phyloP scores from a whole-genome alignment of 2,113 vertebrate genomes.

The Leptocoma aspasia region DNA sequence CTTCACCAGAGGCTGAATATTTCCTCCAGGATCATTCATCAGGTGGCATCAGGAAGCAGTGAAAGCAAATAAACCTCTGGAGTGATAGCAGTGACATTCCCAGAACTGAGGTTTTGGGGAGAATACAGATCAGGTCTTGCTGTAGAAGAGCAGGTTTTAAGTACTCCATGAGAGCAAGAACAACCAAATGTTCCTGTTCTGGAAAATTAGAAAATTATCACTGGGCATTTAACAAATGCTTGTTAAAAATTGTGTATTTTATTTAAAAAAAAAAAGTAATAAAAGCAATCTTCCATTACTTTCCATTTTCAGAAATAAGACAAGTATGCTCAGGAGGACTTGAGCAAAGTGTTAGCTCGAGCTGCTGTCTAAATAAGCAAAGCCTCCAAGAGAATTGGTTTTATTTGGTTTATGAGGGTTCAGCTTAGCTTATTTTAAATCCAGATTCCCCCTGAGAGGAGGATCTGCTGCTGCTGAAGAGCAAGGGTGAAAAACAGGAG shows the following conservation, averaged over 20 bases:
- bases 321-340: not conserved
- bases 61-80: not conserved
- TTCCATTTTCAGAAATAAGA: not conserved
- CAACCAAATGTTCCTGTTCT: not conserved
- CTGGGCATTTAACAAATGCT: not conserved
- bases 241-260: not conserved
- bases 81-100: not conserved
- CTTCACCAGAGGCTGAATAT: not conserved
- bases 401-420: not conserved
- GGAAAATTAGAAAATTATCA: not conserved
- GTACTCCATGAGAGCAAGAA: not conserved
- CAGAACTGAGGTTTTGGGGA: not conserved
- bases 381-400: not conserved
- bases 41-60: not conserved
- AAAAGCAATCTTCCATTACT: not conserved
- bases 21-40: not conserved
- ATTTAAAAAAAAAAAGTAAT: not conserved
- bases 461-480: not conserved
- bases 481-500: not conserved
- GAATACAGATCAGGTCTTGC: not conserved
- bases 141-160: not conserved
- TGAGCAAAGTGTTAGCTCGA: not conserved
- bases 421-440: not conserved
- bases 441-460: not conserved
- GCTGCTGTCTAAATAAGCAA: slow-evolving; percentile 5